phyloP scores from a whole-genome alignment of 2,888 invertebrate genomes.

The Caenorhabditis sp. region DNA sequence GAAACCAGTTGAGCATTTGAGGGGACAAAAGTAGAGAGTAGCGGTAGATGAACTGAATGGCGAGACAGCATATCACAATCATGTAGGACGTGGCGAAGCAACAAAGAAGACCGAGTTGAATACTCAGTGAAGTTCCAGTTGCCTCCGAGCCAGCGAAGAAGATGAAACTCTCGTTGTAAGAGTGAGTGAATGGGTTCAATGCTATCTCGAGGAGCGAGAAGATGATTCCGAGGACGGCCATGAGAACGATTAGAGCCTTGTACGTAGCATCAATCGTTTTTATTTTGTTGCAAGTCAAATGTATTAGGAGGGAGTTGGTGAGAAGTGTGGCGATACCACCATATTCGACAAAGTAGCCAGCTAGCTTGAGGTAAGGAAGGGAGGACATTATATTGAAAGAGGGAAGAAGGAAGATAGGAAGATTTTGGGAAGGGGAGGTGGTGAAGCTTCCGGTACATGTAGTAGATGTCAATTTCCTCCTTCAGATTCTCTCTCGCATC shows the following conservation, averaged over 20 bases:
- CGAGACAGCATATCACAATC: conserved; percentile 1
- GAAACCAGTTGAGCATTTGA: background rate
- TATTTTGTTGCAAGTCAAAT: conserved; percentile 8
- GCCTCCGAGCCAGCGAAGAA: conserved; percentile 11
- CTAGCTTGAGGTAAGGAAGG: background rate
- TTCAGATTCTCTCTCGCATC: no score
- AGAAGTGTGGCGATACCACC: background rate
- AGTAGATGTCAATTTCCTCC: no score
- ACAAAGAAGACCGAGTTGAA: background rate
- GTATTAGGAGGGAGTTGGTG: conserved; percentile 13
- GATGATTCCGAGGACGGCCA: conserved; percentile 8
- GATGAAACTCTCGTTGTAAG: conserved; percentile 7
- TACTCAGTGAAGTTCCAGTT: background rate
- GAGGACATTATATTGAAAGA: background rate
- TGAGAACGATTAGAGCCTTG: conserved; percentile 4
- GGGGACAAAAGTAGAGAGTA: background rate
- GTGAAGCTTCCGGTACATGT: no score
- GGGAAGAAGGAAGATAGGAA: no score
- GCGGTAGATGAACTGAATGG: background rate
- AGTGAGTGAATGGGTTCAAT: conserved; percentile 10
- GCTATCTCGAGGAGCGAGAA: background rate
- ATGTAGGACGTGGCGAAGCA: background rate
- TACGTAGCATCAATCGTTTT: conserved; percentile 2
- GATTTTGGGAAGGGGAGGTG: no score
- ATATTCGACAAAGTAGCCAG: background rate